Conservation (phyloP, 2,888 invertebrate genomes). For the Spialia ferax region DNA sequence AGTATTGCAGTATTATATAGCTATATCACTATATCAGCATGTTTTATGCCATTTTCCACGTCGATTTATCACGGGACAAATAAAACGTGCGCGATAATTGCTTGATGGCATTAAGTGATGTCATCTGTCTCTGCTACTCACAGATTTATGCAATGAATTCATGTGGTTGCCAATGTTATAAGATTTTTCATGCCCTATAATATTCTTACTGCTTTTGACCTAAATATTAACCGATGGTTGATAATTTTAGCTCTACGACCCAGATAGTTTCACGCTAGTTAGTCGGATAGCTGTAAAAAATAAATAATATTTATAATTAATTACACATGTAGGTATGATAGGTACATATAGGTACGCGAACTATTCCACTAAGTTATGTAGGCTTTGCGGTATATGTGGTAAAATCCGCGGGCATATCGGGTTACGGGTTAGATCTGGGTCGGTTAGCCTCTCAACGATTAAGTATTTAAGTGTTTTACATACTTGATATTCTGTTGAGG, state of each 20-base stretch:
- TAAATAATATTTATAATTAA: neutral
- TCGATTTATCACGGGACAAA: neutral
- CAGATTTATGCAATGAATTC: no score
- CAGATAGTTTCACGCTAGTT: neutral
- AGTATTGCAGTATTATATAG: neutral
- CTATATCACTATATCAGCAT: neutral
- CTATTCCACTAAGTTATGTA: constrained; percentile 6
- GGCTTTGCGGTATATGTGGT: constrained; percentile 26
- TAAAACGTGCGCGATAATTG: neutral
- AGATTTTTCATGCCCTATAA: neutral
- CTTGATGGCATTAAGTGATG: neutral
- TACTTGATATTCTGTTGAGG: neutral
- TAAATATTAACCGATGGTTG: neutral
- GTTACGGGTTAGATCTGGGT: constrained; percentile 16
- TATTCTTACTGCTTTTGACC: neutral
- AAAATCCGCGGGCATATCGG: constrained; percentile 19
- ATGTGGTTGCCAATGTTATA: neutral
- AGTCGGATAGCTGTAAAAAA: neutral
- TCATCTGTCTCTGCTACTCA: neutral
- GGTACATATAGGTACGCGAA: no score
- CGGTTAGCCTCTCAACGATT: constrained; percentile 17
- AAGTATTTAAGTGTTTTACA: constrained; percentile 10
- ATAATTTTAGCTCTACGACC: constrained; percentile 4
- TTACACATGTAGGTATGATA: no score
- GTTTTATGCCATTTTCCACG: neutral